Evolutionary conservation across 2,888 invertebrate genomes (phyloP).

Genomic region (Silvanus unidentatus): DNA sequence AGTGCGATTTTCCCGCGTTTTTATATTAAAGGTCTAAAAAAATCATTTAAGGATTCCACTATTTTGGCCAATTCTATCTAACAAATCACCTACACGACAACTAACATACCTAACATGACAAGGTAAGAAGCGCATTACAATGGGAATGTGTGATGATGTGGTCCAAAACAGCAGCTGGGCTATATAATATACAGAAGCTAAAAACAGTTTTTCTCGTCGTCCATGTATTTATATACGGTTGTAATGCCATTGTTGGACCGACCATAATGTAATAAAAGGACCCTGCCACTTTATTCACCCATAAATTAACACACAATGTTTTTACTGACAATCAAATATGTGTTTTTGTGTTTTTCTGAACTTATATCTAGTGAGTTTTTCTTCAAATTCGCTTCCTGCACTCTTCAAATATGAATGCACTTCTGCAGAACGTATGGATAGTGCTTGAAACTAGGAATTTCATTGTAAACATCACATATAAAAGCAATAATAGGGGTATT

Average conservation of each 20-base stretch:
- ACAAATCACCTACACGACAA: no score
- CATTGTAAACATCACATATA: no score
- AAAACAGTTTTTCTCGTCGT: no score
- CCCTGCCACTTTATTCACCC: background rate
- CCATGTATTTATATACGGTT: background rate
- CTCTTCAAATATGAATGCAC: no score
- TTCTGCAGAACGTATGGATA: background rate
- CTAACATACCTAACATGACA: no score
- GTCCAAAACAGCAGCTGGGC: slow-evolving; percentile 1
- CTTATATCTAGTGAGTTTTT: background rate
- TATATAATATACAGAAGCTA: no score
- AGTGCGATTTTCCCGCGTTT: no score
- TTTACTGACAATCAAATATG: slow-evolving; percentile 1
- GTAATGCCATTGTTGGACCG: slow-evolving; percentile 1
- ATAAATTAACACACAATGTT: background rate
- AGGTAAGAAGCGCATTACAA: background rate
- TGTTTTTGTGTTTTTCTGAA: background rate
- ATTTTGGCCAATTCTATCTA: no score
- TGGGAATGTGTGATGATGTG: background rate
- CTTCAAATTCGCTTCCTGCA: background rate
- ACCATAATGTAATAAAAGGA: slow-evolving; percentile 1
- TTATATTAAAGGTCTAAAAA: no score
- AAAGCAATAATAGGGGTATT: no score
- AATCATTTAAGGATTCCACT: no score
- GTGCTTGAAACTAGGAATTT: background rate